A percentile compares a stretch with the other conserved stretches of the same genome.
phyloP scores from a whole-genome alignment of 2,797 vertebrate genomes.

The Propithecus deckenii region DNA sequence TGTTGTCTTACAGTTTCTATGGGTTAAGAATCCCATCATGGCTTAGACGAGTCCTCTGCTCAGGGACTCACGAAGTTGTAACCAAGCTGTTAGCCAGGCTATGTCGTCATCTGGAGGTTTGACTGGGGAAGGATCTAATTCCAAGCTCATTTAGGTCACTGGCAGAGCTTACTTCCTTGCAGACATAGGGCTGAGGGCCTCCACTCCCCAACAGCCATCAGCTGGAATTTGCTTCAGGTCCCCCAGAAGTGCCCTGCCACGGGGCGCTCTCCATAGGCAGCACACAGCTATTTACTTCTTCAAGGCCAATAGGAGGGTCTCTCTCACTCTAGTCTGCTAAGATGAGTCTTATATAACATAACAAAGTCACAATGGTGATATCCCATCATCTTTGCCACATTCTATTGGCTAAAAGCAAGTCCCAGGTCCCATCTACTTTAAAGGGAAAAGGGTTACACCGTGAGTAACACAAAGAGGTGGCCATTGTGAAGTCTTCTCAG shows the following conservation, averaged over 20 bases:
- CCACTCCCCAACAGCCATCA: background rate
- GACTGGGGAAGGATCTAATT: background rate
- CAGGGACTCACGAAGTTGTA: rapidly evolving
- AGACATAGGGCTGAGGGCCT: background rate
- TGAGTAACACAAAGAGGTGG: background rate
- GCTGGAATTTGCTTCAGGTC: background rate
- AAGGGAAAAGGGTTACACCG: background rate
- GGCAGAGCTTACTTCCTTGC: background rate
- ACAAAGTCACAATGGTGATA: background rate
- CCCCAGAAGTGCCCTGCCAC: background rate
- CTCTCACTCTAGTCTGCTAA: background rate
- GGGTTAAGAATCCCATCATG: background rate
- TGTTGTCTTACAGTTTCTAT: background rate
- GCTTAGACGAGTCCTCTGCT: background rate
- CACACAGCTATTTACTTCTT: background rate
- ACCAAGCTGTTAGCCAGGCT: background rate
- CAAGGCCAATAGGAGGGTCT: background rate
- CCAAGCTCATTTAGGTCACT: background rate
- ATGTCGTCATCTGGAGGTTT: background rate
- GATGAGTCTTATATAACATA: background rate
- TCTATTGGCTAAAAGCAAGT: background rate
- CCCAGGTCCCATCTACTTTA: background rate
- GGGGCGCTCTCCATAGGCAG: background rate
- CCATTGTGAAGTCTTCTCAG: background rate
- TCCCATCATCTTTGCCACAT: background rate